These are phyloP conservation scores for Rhabdornis inornatus DNA, from an alignment of 2,113 vertebrate species.

Conservation along the genomic window DNA sequence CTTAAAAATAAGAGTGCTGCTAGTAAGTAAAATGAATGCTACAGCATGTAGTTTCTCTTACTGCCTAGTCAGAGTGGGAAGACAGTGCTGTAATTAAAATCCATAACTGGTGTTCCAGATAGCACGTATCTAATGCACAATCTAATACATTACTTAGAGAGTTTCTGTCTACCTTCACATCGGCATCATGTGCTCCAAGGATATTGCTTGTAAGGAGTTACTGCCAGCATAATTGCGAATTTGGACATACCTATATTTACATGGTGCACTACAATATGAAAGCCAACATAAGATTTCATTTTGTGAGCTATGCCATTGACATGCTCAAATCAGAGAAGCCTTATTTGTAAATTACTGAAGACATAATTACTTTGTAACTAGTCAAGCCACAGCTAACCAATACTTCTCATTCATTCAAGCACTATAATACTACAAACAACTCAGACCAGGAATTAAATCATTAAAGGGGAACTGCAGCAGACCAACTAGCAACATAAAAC, in stretches of 20 bases:
- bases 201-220: background rate
- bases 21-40: background rate
- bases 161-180: background rate
- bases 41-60: background rate
- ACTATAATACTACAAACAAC: background rate
- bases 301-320: background rate
- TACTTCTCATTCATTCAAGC: background rate
- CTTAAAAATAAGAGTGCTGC: background rate
- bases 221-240: background rate
- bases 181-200: background rate
- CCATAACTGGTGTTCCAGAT: background rate
- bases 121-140: background rate
- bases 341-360: background rate
- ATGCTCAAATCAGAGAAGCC: background rate
- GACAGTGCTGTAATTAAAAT: background rate
- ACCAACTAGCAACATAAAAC: background rate
- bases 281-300: background rate
- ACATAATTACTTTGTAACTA: background rate
- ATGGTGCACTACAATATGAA: background rate
- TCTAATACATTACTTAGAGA: background rate
- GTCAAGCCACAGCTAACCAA: background rate
- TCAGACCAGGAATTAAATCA: background rate
- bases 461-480: background rate
- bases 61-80: background rate
- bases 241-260: background rate